phyloP scores from a whole-genome alignment of 2,888 invertebrate genomes.

The Hartigia nigra region DNA sequence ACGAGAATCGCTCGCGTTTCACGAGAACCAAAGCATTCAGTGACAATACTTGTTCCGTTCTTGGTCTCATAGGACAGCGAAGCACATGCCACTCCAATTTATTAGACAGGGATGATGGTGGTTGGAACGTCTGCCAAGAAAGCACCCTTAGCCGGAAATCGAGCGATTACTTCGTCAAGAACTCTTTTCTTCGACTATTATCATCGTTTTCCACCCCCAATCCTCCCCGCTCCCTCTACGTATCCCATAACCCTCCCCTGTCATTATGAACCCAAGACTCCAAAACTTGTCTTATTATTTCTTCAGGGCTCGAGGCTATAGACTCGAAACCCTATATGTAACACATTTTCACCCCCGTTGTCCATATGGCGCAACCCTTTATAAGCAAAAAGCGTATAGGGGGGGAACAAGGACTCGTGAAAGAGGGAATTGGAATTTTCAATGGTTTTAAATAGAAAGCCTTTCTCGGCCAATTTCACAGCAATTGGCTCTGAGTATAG shows the following conservation, averaged over 20 bases:
- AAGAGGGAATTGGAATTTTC: neutral
- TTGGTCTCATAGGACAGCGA: neutral
- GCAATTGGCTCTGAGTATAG: neutral
- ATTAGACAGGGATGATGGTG: neutral
- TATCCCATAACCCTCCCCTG: slow-evolving; percentile 7
- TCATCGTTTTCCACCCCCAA: slow-evolving; percentile 16
- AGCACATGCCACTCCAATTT: slow-evolving; percentile 7
- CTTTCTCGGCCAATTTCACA: neutral
- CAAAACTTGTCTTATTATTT: slow-evolving; percentile 21
- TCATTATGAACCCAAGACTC: slow-evolving; percentile 10
- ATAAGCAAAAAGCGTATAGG: slow-evolving; percentile 28
- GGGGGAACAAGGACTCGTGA: slow-evolving; percentile 13
- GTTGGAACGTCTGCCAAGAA: neutral
- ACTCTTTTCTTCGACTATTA: slow-evolving; percentile 13
- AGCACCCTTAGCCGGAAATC: slow-evolving; percentile 13
- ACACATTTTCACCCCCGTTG: slow-evolving; percentile 25
- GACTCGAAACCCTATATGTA: slow-evolving; percentile 6
- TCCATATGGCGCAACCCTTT: slow-evolving; percentile 41
- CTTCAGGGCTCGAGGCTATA: slow-evolving; percentile 9
- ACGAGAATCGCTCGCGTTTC: slow-evolving; percentile 37
- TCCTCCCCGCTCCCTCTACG: slow-evolving; percentile 11
- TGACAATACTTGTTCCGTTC: neutral
- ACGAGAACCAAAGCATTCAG: neutral
- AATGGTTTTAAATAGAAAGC: neutral
- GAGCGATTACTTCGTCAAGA: slow-evolving; percentile 11